Evolutionary conservation across 2,113 vertebrate genomes (phyloP), one percentile per base, ranked within the genome.

Genomic region (Embiotoca jacksoni): DNA sequence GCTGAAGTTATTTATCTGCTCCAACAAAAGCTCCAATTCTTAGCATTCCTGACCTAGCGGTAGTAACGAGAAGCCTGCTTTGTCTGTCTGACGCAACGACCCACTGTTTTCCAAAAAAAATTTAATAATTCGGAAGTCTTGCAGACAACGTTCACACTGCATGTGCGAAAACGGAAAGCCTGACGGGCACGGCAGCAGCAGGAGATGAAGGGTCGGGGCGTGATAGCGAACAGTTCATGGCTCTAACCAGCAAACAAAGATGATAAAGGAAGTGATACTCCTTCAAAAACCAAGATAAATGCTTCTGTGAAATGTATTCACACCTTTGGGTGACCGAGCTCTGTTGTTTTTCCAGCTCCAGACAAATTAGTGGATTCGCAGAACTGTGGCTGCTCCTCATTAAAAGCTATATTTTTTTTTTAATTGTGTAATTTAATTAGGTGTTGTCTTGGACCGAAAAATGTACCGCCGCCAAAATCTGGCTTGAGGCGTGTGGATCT

Each of bases 391-490:
- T 67, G 64, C 2, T 6, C 68, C 61, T 85, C 69, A 56, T 67
- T 68, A 60, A 31, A 72, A 72, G 65, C 65, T 54, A n/a, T 9
- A 32, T 77, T 30, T 75, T 80, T 56, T 57, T 66, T 57, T 75
- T 72, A 44, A 37, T 31, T 6, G 23, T 52, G 60, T 73, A 64
- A 68, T 83, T 82, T 67, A 89, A 87, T 83, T 59, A 82, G 61
- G 46, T 61, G 54, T 52, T 57, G 46, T 72, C 36, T 80, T 67
- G 58, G 61, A 68, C 72, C 75, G 35, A 59, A 76, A 77, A 75
- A 63, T 70, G 54, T 60, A 31, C 1, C 0, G 8, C 62, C 54
- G 46, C 4, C 14, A 13, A 61, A 74, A 75, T 78, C 52, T 81
- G 7, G 39, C 87, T 55, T 0, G n/a, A 79, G 37, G 23, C 23